A percentile compares a stretch with the other conserved stretches of the same genome.
phyloP scores from a whole-genome alignment of 2,888 invertebrate species.

The Blastobasis lacticolella region DNA sequence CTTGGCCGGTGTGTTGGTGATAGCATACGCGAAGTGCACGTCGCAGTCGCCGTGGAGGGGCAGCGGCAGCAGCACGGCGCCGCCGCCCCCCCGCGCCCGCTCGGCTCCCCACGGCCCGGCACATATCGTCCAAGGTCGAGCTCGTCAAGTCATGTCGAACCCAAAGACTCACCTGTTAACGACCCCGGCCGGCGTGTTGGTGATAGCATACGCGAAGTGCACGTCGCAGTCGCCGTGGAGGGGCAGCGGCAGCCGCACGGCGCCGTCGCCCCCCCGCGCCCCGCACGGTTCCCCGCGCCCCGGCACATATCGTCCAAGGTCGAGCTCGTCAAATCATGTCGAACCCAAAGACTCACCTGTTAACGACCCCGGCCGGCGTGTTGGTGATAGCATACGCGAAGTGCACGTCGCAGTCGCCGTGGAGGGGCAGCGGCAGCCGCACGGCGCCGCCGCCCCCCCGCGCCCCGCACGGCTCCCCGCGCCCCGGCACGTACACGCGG shows the following conservation, averaged over 20 bases:
- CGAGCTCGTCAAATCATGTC: too few species aligned
- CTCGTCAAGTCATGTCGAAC: too few species aligned
- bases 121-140: constrained; percentile 67
- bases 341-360: constrained; percentile 45
- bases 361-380: constrained; percentile 55
- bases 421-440: constrained; percentile 74
- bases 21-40: constrained; percentile 69
- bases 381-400: constrained; percentile 67
- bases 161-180: constrained; percentile 56
- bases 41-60: constrained; percentile 76
- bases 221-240: constrained; percentile 75
- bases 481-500: constrained; percentile 86
- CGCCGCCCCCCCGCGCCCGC: constrained; percentile 71
- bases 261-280: constrained; percentile 53
- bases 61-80: constrained; percentile 70
- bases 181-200: constrained; percentile 52
- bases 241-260: constrained; percentile 75
- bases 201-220: constrained; percentile 67
- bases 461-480: constrained; percentile 81
- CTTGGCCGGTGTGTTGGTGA: too few species aligned
- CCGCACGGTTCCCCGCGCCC: constrained; percentile 84
- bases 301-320: constrained; percentile 74
- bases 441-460: constrained; percentile 58
- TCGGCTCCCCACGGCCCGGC: constrained; percentile 83
- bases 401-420: constrained; percentile 73